Evolutionary conservation across 2,888 invertebrate species (phyloP), one percentile per base, ranked within the genome.

Genomic region (Lamellibrachia columna): DNA sequence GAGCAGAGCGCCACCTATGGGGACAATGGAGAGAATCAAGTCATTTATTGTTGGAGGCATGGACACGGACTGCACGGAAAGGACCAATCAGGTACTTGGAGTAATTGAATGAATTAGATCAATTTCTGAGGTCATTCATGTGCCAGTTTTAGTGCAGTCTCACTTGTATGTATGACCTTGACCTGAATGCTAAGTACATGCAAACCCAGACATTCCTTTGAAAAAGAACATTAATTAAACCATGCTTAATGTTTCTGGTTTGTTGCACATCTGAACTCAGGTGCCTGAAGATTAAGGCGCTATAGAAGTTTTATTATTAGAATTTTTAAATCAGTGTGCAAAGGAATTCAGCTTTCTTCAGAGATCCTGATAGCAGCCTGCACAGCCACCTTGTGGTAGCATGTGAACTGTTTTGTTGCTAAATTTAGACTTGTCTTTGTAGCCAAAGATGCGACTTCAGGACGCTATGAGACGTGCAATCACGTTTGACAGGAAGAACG

Each of bases 1-100:
- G 75, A 75, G 22, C 22, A 22, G 75, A 22, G 75, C 2, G 75
- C 75, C 75, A 22, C 4, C 75, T 22, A 75, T 75, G 75, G 91
- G 91, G 4, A 91, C 91, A 8, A 91, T 91, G 91, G 91, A 91
- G 53, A 91, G 91, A 22, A 91, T 91, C 55, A 91, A 91, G 53
- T 55, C 53, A n/a, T 91, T 91, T 22, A 91, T 91, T 22, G 58
- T 58, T 53, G 91, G 91, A 11, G 91, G 75, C 75, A 75, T 75
- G 75, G 75, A 75, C 75, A 75, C 75, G 22, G 75, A 75, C 6
- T 3, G 75, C 22, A 22, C 22, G 75, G 75, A 75, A 75, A 75
- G n/a, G 75, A 75, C 75, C 3, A 75, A 75, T 75, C 75, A 75
- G 75, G 75, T 75, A 75, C 75, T 22, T 75, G 75, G 75, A 75